These are phyloP conservation scores for Salvelinus alpinus DNA, from an alignment of 2,113 vertebrate genomes.

Conservation along the genomic window DNA sequence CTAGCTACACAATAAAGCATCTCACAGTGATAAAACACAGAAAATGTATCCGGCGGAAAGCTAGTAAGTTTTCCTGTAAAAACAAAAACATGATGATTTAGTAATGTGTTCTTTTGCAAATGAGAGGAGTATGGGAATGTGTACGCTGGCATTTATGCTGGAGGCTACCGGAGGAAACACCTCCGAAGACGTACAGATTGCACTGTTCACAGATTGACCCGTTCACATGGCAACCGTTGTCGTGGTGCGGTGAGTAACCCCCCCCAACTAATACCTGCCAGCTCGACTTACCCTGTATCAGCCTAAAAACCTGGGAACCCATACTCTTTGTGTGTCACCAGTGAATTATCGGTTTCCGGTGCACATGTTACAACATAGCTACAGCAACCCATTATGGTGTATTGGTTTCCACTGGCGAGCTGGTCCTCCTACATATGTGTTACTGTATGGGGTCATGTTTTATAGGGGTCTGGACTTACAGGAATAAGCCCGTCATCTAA, in stretches of 20 bases:
- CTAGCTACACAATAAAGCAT: constrained; percentile 65
- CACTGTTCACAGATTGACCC: constrained; percentile 33
- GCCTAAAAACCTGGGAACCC: constrained; percentile 64
- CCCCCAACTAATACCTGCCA: constrained; percentile 50
- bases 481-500: constrained; percentile 46
- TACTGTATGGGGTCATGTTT: constrained; percentile 55
- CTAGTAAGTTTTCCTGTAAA: constrained; percentile 53
- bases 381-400: constrained; percentile 64
- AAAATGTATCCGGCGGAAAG: constrained; percentile 33
- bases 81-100: constrained; percentile 64
- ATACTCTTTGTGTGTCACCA: constrained; percentile 58
- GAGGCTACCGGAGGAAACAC: constrained; percentile 56
- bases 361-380: constrained; percentile 65
- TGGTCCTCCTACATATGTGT: constrained; percentile 55
- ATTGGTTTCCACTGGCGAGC: constrained; percentile 67
- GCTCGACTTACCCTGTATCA: constrained; percentile 63
- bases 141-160: constrained; percentile 51
- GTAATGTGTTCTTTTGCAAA: constrained; percentile 53
- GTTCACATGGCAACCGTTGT: constrained; percentile 27
- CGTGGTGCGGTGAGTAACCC: not conserved
- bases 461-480: constrained; percentile 61
- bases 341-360: constrained; percentile 71
- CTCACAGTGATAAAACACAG: constrained; percentile 47
- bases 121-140: constrained; percentile 33
- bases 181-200: constrained; percentile 48